Evolutionary conservation across 2,888 invertebrate species (phyloP), one percentile per base, ranked within the genome.

Genomic region (Rhamphomyia laevipes): DNA sequence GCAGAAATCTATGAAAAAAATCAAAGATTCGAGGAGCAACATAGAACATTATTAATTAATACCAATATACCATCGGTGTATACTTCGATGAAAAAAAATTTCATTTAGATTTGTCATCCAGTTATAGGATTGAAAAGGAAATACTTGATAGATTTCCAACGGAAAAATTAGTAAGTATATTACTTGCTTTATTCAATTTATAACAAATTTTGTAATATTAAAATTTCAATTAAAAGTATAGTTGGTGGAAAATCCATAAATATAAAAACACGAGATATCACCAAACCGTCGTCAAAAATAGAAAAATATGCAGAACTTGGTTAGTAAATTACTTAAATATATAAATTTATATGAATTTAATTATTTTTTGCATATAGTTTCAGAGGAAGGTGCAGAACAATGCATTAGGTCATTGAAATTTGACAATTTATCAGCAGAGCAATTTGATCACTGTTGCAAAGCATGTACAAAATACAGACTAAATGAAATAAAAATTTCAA

Each of bases 31-130:
- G 41, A 56, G 38, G 55, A 57, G 23, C 54, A 57, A 23, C 56
- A 57, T 38, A 45, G 57, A 53, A 47, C 38, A 23, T 16, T 38
- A 13, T 40, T 56, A 41, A 51, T 58, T n/a, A 47, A 38, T 33
- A 13, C 47, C n/a, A n/a, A n/a, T n/a, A n/a, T n/a, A n/a, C n/a
- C 15, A 52, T 57, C 45, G 53, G 53, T 10, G 46, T 50, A 35
- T 55, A 51, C 47, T 58, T 50, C 33, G 54, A 55, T 35, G 52
- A 56, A 40, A 57, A 52, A n/a, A n/a, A n/a, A n/a, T n/a, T n/a
- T n/a, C n/a, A n/a, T n/a, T n/a, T n/a, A n/a, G n/a, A n/a, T n/a
- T n/a, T n/a, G n/a, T n/a, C n/a, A n/a, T n/a, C n/a, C n/a, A n/a
- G n/a, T n/a, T n/a, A n/a, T n/a, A n/a, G n/a, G n/a, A n/a, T n/a